These are phyloP conservation scores for Protonibea diacanthus DNA, from an alignment of 2,797 vertebrate genomes.

Conservation along the genomic window DNA sequence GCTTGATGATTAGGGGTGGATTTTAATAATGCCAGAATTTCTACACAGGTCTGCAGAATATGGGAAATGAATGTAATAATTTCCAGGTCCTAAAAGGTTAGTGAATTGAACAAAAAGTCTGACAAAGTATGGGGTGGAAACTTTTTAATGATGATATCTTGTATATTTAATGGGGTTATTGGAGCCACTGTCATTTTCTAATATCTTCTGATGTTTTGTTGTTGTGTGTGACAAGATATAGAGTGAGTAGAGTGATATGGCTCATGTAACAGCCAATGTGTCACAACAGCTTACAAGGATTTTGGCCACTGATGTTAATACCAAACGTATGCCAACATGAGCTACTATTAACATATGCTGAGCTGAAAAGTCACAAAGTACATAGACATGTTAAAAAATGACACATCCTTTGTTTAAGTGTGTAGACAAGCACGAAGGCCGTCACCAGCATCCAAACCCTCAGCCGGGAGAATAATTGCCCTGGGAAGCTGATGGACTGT, in stretches of 20 bases:
- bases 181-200: conserved; percentile 4
- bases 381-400: conserved; percentile 54
- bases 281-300: conserved; percentile 35
- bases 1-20: conserved; percentile 69
- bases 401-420: conserved; percentile 62
- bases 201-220: conserved; percentile 27
- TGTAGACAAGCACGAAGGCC: conserved; percentile 55
- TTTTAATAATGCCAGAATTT: conserved; percentile 77
- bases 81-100: conserved; percentile 57
- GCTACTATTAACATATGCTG: conserved; percentile 27
- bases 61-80: conserved; percentile 63
- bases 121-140: conserved; percentile 33
- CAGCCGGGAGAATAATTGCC: conserved; percentile 72
- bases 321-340: conserved; percentile 29
- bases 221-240: conserved; percentile 18
- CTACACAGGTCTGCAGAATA: conserved; percentile 60
- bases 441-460: conserved; percentile 58
- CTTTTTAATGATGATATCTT: conserved; percentile 47
- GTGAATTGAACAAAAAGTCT: conserved; percentile 47
- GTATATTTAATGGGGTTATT: conserved; percentile 19
- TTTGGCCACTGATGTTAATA: conserved; percentile 45
- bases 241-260: not conserved
- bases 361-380: conserved; percentile 51
- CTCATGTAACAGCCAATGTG: conserved; percentile 16
- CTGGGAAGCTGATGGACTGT: conserved; percentile 77